Evolutionary conservation across 2,113 vertebrate species (phyloP).

Genomic region (Parus major): DNA sequence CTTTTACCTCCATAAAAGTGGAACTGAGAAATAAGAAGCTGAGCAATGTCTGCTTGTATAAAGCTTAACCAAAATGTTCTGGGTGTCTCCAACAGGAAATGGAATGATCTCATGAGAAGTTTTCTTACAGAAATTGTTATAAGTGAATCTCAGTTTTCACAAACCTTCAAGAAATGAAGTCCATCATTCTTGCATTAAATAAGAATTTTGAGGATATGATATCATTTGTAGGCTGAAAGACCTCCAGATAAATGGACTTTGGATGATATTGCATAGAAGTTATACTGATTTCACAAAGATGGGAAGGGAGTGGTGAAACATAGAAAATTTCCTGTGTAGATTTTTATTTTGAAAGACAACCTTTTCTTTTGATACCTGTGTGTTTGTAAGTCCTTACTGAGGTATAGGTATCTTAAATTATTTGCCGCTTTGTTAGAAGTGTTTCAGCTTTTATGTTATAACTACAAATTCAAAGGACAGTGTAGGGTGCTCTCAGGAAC

Average conservation of each 20-base stretch:
- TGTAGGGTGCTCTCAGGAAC: not conserved
- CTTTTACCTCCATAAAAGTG: not conserved
- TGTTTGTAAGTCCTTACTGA: not conserved
- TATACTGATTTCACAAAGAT: not conserved
- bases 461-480: not conserved
- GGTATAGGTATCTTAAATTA: not conserved
- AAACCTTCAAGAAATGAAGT: not conserved
- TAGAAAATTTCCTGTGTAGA: not conserved
- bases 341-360: not conserved
- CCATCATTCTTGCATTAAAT: not conserved
- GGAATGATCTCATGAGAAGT: not conserved
- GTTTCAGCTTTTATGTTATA: not conserved
- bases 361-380: not conserved
- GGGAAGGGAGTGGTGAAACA: not conserved
- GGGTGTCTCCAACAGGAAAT: not conserved
- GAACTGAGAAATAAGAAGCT: not conserved
- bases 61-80: not conserved
- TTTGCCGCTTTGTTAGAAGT: not conserved
- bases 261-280: not conserved
- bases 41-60: not conserved
- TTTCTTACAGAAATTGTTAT: not conserved
- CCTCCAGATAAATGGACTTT: not conserved
- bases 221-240: not conserved
- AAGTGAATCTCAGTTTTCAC: not conserved
- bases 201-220: not conserved